Percentiles rank a stretch among this genome's conserved stretches.
Evolutionary conservation across 2,113 vertebrate genomes (phyloP).

Genomic region (Bombycilla garrulus): DNA sequence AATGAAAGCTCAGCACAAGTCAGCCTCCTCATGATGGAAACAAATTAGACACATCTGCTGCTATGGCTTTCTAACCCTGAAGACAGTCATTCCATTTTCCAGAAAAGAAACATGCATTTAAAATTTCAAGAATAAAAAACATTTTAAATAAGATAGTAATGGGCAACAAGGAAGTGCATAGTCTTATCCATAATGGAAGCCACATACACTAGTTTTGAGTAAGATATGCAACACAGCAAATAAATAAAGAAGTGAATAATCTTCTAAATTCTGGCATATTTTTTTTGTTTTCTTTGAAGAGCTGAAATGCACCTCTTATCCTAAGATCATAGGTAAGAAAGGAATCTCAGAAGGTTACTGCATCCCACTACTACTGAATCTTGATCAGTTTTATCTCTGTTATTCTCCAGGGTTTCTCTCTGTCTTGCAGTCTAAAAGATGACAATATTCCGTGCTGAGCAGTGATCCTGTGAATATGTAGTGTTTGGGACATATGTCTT

Average conservation of each 20-base stretch:
- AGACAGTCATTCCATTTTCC: background rate
- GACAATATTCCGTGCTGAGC: background rate
- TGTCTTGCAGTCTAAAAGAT: background rate
- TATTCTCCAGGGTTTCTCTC: background rate
- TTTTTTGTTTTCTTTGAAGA: background rate
- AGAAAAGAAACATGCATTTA: background rate
- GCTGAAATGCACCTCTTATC: background rate
- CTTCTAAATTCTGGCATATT: background rate
- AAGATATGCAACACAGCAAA: background rate
- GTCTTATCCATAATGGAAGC: background rate
- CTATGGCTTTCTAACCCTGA: background rate
- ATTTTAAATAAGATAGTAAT: background rate
- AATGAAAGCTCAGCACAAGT: background rate
- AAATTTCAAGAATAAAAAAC: background rate
- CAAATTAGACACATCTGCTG: background rate
- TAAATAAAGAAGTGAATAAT: background rate
- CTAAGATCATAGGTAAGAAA: background rate
- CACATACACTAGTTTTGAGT: background rate
- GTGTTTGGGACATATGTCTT: background rate
- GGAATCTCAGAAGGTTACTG: background rate
- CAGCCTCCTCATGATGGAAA: background rate
- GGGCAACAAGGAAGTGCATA: background rate
- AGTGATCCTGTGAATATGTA: background rate
- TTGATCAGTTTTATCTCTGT: background rate
- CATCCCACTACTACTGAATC: background rate